Evolutionary conservation across 2,797 vertebrate species (phyloP), one percentile per base, ranked within the genome.

Genomic region (Scomberomorus guttatus): DNA sequence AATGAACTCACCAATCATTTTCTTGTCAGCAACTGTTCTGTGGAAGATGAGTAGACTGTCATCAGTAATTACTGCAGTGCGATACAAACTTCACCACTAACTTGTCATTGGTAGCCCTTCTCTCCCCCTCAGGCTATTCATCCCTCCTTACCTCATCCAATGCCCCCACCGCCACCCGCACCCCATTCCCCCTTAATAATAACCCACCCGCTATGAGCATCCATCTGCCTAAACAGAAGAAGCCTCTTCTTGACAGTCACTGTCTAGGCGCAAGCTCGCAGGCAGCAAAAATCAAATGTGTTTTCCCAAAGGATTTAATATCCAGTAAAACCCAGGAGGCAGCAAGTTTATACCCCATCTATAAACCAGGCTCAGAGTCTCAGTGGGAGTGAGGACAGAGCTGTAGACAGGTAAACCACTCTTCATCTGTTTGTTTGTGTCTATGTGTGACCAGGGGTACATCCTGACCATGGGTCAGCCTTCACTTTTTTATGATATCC

Each of bases 341-440:
- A 70, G 86, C 59, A 17, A 44, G 60, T 79, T 69, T 60, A 78
- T 65, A 75, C 63, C 61, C 61, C 81, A 77, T 79, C 83, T 65
- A 64, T 72, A 81, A 83, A 87, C 27, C 61, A 52, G 81, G 56
- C 72, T 34, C 72, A 81, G 79, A 52, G 81, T 58, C 72, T 32
- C 72, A 81, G 79, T 58, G 61, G 80, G 83, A 75, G 76, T 73
- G 59, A 83, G 57, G 48, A 82, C 82, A 76, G 68, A 87, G 82
- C 81, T 61, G 68, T 32, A 75, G 61, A 89, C 86, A 94, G 92
- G 91, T 93, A 91, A 92, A 84, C 7, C 46, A 51, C 42, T 80
- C 55, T 76, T 80, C 60, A 34, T 86, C 25, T 81, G 39, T 84
- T 68, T 84, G 72, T 81, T 66, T 81, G 51, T 69, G 63, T 69